These are phyloP conservation scores for Andrena praecox DNA, from an alignment of 2,888 invertebrate genomes.

Conservation along the genomic window DNA sequence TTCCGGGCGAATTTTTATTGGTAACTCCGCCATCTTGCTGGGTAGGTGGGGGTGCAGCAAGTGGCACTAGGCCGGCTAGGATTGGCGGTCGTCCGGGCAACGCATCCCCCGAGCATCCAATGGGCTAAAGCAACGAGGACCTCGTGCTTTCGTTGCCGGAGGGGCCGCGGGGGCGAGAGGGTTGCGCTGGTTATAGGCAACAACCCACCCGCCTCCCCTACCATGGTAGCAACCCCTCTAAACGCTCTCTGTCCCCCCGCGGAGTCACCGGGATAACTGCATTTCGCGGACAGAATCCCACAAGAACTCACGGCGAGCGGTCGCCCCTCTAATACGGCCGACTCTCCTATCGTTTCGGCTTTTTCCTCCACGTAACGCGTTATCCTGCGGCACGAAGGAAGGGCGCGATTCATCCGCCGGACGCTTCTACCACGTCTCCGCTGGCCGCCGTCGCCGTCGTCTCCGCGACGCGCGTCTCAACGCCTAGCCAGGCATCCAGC, in stretches of 20 bases:
- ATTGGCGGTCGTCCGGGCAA: slow-evolving; percentile 85
- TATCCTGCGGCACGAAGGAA: slow-evolving; percentile 49
- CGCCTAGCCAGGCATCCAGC: slow-evolving; percentile 9
- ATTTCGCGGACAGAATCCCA: slow-evolving; percentile 84
- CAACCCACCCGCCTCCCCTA: slow-evolving; percentile 57
- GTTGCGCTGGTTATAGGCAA: slow-evolving; percentile 58
- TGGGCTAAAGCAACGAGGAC: slow-evolving; percentile 63
- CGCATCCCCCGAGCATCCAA: slow-evolving; percentile 83
- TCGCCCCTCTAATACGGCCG: slow-evolving; percentile 75
- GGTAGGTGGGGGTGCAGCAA: slow-evolving; percentile 63
- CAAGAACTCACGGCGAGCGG: slow-evolving; percentile 84
- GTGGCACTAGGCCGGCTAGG: slow-evolving; percentile 63
- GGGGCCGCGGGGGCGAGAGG: slow-evolving; percentile 47
- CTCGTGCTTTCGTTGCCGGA: slow-evolving; percentile 56
- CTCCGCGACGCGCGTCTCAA: slow-evolving; percentile 38
- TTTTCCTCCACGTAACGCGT: slow-evolving; percentile 68
- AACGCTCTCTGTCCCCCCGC: slow-evolving; percentile 71
- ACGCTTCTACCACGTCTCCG: slow-evolving; percentile 43
- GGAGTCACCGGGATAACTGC: slow-evolving; percentile 83
- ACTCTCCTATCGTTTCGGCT: slow-evolving; percentile 68
- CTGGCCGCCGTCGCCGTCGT: slow-evolving; percentile 34
- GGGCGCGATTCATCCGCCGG: slow-evolving; percentile 53
- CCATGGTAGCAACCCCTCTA: slow-evolving; percentile 65
- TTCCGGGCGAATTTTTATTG: slow-evolving; percentile 84
- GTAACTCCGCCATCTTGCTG: slow-evolving; percentile 80